Conservation (phyloP, 2,797 vertebrate species). For the Yasuhikotakia modesta region DNA sequence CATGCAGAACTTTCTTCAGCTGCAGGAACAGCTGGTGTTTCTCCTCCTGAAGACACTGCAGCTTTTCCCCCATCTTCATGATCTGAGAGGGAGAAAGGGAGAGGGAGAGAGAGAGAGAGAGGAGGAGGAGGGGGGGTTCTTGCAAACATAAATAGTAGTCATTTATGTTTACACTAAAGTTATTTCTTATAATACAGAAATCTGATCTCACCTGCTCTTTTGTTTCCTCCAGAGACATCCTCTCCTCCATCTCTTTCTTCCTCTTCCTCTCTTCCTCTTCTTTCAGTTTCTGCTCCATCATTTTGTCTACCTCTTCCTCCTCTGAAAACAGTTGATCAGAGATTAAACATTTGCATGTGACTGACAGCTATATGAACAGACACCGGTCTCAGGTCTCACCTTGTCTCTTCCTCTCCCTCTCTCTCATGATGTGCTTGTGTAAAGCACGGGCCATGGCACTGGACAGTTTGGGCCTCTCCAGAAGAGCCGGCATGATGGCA, state of each 20-base stretch:
- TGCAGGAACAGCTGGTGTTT: slow-evolving; percentile 83
- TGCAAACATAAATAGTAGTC: too few relatives aligned
- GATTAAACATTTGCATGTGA: background rate
- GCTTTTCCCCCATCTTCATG: slow-evolving; percentile 78
- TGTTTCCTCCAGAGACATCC: slow-evolving; percentile 83
- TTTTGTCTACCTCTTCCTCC: slow-evolving; percentile 84
- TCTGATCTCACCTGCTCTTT: slow-evolving; percentile 72
- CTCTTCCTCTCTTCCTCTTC: slow-evolving; percentile 81
- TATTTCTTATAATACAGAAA: too few relatives aligned
- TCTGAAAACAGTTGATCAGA: slow-evolving; percentile 62
- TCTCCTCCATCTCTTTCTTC: slow-evolving; percentile 83
- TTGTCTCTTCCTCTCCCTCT: slow-evolving; percentile 81
- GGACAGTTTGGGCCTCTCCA: slow-evolving; percentile 82
- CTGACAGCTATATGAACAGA: too few relatives aligned
- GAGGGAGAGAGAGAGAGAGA: background rate
- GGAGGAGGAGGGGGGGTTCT: background rate
- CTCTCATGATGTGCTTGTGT: slow-evolving; percentile 83
- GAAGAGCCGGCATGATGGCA: slow-evolving; percentile 79
- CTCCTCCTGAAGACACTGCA: slow-evolving; percentile 78
- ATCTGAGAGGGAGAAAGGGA: slow-evolving; percentile 63
- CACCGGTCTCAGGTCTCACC: slow-evolving; percentile 63
- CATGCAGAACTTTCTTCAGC: slow-evolving; percentile 81
- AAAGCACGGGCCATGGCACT: slow-evolving; percentile 82
- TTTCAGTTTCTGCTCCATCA: slow-evolving; percentile 84
- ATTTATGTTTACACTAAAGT: too few relatives aligned